Evolutionary conservation across 2,113 vertebrate genomes (phyloP).

Genomic region (Albula goreensis): DNA sequence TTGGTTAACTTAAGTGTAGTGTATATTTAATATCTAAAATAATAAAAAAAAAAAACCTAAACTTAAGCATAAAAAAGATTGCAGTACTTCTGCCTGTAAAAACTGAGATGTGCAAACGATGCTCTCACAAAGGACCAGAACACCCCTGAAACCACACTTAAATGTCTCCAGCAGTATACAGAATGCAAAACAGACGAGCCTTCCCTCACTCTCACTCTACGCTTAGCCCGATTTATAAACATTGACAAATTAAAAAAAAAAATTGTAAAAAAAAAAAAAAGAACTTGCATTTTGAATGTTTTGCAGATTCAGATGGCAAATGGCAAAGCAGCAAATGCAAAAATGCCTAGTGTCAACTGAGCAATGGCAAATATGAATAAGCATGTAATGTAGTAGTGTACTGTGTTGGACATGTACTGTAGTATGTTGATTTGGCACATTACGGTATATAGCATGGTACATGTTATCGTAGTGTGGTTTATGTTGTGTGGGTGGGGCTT

Average conservation of each 20-base stretch:
- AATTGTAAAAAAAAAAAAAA: not conserved
- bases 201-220: not conserved
- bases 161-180: not conserved
- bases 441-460: constrained; percentile 47
- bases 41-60: not conserved
- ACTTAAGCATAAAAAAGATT: not conserved
- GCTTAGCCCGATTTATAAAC: not conserved
- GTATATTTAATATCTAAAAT: not conserved
- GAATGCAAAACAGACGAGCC: not conserved
- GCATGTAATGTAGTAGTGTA: not conserved
- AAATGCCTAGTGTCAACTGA: not conserved
- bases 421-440: constrained; percentile 14
- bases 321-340: not conserved
- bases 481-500: constrained; percentile 12
- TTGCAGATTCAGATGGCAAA: not conserved
- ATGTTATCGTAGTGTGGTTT: constrained; percentile 37
- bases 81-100: not conserved
- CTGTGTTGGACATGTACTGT: not conserved
- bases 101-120: not conserved
- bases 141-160: not conserved
- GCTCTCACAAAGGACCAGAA: not conserved
- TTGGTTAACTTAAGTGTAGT: not conserved
- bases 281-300: not conserved
- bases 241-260: not conserved
- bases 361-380: not conserved